Percentiles rank a stretch among this genome's conserved stretches.
phyloP scores from a whole-genome alignment of 30 jellyfish, hydroid and myxozoan genomes.

The Mastigias papua region DNA sequence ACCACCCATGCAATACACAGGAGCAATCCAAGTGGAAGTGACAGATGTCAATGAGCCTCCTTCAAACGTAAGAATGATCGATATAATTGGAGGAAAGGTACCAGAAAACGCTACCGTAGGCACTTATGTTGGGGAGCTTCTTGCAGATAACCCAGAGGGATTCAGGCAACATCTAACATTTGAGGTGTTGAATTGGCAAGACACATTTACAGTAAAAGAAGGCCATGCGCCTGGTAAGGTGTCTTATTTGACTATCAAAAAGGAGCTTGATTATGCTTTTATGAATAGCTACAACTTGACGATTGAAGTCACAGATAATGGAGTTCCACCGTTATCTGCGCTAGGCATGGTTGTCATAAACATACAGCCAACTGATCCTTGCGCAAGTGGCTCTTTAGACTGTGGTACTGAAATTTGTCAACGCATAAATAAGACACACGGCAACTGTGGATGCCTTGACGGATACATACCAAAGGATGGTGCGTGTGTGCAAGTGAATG shows the following conservation, averaged over 20 bases:
- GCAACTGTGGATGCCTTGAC: constrained; percentile 71
- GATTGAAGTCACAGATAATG: constrained; percentile 81
- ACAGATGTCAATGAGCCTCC: constrained; percentile 95
- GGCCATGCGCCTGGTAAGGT: constrained; percentile 74
- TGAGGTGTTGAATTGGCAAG: constrained; percentile 44
- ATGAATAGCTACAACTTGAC: constrained; percentile 21
- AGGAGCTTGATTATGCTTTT: constrained; percentile 63
- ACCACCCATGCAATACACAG: constrained; percentile 61
- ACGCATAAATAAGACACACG: constrained; percentile 70
- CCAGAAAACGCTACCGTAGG: constrained; percentile 74
- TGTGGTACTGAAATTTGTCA: constrained; percentile 78
- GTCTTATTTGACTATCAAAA: constrained; percentile 47
- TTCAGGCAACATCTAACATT: constrained; percentile 54
- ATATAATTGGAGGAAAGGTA: constrained; percentile 15
- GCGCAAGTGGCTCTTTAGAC: constrained; percentile 46
- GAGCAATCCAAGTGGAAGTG: constrained; percentile 52
- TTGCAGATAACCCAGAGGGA: constrained; percentile 90
- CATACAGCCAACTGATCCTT: constrained; percentile 77
- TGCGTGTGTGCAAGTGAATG: constrained; percentile 72
- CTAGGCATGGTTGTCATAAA: constrained; percentile 35
- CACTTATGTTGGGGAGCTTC: constrained; percentile 71
- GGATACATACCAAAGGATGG: constrained; percentile 72
- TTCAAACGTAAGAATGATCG: constrained; percentile 55
- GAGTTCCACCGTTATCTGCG: constrained; percentile 83
- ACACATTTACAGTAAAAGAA: constrained; percentile 49